Percentiles rank a stretch among this genome's conserved stretches.
These are phyloP conservation scores for Tribolium madens DNA, from an alignment of 1,140 invertebrate species.

Conservation along the genomic window DNA sequence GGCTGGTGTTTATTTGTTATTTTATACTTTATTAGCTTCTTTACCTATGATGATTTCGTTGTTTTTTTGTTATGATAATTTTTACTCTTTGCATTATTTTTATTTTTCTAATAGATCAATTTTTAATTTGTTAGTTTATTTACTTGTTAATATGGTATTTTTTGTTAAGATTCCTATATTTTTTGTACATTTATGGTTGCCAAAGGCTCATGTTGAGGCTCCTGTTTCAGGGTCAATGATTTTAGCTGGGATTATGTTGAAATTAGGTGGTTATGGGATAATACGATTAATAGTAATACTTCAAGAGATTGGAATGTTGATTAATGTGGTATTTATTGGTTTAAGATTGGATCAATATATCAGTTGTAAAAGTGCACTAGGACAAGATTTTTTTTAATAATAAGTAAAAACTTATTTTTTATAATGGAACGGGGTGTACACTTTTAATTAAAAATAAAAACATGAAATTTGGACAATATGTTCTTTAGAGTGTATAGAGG, in stretches of 20 bases:
- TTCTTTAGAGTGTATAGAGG: no score
- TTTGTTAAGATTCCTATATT: conserved; percentile 79
- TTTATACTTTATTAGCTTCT: conserved; percentile 74
- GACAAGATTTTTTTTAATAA: no score
- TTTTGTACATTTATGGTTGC: conserved; percentile 78
- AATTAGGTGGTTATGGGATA: conserved; percentile 76
- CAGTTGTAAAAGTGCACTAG: no score
- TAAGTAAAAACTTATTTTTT: no score
- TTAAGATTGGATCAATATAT: no score
- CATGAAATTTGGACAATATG: no score
- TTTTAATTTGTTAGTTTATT: conserved; percentile 68
- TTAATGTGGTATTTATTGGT: conserved; percentile 67
- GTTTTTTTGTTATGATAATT: conserved; percentile 68
- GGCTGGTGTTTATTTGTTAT: conserved; percentile 72
- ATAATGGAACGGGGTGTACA: no score
- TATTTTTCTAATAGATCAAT: conserved; percentile 66
- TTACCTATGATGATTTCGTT: conserved; percentile 71
- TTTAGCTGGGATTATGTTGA: conserved; percentile 78
- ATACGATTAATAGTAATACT: conserved; percentile 69
- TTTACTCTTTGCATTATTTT: conserved; percentile 67
- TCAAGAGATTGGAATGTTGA: conserved; percentile 64
- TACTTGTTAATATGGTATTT: conserved; percentile 72
- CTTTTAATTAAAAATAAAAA: no score
- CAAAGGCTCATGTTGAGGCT: conserved; percentile 80
- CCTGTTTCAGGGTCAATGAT: conserved; percentile 78